Conservation (phyloP, 2,888 invertebrate species). For the Noctua comes region DNA sequence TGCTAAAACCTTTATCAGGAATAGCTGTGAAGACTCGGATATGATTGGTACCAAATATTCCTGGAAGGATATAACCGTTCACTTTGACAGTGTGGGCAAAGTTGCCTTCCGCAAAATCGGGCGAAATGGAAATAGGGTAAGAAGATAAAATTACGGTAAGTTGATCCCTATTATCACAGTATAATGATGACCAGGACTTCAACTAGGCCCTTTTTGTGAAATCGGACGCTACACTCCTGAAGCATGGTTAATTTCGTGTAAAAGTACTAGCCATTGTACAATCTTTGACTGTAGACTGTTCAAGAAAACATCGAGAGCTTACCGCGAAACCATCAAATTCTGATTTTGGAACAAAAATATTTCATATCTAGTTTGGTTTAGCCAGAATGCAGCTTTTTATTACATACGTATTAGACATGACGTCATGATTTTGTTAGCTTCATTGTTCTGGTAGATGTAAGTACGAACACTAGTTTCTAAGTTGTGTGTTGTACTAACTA, state of each 20-base stretch:
- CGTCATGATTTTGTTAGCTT: not conserved
- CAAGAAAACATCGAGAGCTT: not conserved
- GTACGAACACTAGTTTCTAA: no score
- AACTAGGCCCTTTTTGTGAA: not conserved
- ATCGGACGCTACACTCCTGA: not conserved
- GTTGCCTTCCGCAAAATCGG: not conserved
- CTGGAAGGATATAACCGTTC: not conserved
- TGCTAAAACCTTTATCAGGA: not conserved
- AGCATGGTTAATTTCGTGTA: no score
- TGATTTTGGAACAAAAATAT: not conserved
- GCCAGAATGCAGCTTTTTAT: not conserved
- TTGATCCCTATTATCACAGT: not conserved
- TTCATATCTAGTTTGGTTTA: not conserved
- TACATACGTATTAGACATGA: not conserved
- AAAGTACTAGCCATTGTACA: not conserved
- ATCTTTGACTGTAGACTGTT: not conserved
- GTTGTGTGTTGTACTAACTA: no score
- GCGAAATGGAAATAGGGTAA: not conserved
- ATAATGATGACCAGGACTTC: not conserved
- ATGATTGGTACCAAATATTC: not conserved
- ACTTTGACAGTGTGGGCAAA: not conserved
- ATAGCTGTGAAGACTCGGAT: not conserved
- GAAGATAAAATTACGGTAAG: not conserved
- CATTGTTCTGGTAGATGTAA: no score
- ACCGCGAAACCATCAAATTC: not conserved